Percentiles rank a stretch among this genome's conserved stretches.
phyloP scores from a whole-genome alignment of 1,140 invertebrate species.

The Apis mellifera region DNA sequence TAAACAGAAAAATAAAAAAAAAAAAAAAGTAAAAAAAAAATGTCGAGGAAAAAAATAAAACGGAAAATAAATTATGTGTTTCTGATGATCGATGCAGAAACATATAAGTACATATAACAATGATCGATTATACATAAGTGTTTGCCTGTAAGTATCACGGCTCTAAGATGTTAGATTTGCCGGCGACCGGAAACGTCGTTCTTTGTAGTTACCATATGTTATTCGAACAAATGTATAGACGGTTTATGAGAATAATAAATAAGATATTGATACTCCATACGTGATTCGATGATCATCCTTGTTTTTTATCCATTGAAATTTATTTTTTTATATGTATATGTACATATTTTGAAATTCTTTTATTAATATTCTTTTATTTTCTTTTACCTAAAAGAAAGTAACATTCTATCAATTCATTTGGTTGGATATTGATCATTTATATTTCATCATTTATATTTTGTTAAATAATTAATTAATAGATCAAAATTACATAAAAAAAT shows the following conservation, averaged over 20 bases:
- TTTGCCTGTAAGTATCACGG: conserved; percentile 65
- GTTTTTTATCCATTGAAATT: conserved; percentile 1
- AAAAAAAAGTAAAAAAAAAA: background rate
- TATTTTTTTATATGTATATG: conserved; percentile 16
- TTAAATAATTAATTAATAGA: too few relatives aligned
- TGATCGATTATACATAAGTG: conserved; percentile 54
- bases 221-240: conserved; percentile 76
- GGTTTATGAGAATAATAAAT: conserved; percentile 76
- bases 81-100: background rate
- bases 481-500: too few relatives aligned
- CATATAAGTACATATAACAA: conserved; percentile 10
- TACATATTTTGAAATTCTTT: too few relatives aligned
- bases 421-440: too few relatives aligned
- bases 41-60: background rate
- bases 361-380: too few relatives aligned
- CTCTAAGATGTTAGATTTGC: conserved; percentile 57
- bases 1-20: background rate
- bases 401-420: too few relatives aligned
- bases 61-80: background rate
- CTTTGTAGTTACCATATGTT: conserved; percentile 68
- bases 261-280: conserved; percentile 74
- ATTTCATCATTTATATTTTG: too few relatives aligned
- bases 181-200: conserved; percentile 49
- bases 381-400: too few relatives aligned
- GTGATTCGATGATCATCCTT: background rate